These are phyloP conservation scores for Cacoxenus indagator DNA, from an alignment of 2,888 invertebrate genomes.

Conservation along the genomic window DNA sequence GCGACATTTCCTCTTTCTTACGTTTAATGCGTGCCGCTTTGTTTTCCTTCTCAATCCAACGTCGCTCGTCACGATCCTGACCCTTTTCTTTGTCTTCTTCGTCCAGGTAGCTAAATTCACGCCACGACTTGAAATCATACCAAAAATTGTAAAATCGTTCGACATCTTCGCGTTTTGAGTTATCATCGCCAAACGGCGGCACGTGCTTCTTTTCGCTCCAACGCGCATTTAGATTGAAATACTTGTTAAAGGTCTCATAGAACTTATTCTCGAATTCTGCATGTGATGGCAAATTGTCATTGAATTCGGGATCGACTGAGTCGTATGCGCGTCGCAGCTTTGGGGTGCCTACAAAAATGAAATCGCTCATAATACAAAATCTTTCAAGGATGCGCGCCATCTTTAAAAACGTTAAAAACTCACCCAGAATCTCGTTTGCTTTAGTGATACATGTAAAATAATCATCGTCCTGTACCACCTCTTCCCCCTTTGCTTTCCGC, in stretches of 20 bases:
- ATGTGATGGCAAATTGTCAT: constrained; percentile 85
- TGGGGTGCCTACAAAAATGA: constrained; percentile 75
- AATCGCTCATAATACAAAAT: too few species aligned
- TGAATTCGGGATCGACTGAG: constrained; percentile 95
- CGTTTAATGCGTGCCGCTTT: constrained; percentile 91
- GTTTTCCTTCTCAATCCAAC: constrained; percentile 99
- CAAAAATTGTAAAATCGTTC: constrained; percentile 97
- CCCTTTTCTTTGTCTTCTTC: constrained; percentile 99
- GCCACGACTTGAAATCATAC: constrained; percentile 99
- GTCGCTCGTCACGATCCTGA: constrained; percentile 94
- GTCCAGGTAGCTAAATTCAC: constrained; percentile 98
- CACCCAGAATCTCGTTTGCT: constrained; percentile 92
- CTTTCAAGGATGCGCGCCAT: constrained; percentile 57
- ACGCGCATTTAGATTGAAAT: constrained; percentile 83
- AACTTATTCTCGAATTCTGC: constrained; percentile 86
- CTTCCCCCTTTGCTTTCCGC: constrained; percentile 90
- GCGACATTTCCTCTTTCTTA: constrained; percentile 96
- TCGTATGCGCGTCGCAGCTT: constrained; percentile 91
- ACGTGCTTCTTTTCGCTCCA: constrained; percentile 94
- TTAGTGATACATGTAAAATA: constrained; percentile 99
- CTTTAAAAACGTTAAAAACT: constrained; percentile 44
- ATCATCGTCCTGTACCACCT: constrained; percentile 90
- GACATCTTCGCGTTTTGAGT: constrained; percentile 85
- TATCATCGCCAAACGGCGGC: constrained; percentile 83
- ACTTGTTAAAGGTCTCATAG: constrained; percentile 77